Percentiles rank a stretch among this genome's conserved stretches.
Evolutionary conservation across 1,140 invertebrate genomes (phyloP).

Genomic region (Apis laboriosa): DNA sequence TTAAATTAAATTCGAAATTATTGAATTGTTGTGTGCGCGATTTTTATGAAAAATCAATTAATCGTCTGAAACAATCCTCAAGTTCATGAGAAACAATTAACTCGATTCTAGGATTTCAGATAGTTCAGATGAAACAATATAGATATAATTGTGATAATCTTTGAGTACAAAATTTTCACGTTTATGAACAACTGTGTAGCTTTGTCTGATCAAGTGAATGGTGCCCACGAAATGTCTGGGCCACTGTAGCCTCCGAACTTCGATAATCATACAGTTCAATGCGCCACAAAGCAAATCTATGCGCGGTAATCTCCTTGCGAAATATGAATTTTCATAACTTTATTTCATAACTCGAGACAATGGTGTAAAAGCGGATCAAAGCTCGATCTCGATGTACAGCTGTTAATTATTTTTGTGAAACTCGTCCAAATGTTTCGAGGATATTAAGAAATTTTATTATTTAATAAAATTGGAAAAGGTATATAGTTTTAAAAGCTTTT

Average conservation of each 20-base stretch:
- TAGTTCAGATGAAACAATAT: not conserved
- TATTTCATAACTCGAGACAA: conserved; percentile 67
- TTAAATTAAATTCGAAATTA: no score
- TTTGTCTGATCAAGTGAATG: conserved; percentile 66
- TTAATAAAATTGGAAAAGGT: no score
- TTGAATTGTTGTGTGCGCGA: not conserved
- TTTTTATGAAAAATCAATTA: not conserved
- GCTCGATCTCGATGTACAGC: not conserved
- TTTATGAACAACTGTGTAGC: conserved; percentile 50
- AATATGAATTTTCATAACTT: conserved; percentile 61
- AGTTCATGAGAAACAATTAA: not conserved
- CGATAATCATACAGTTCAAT: conserved; percentile 78
- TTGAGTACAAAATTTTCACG: conserved; percentile 46
- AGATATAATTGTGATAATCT: conserved; percentile 46
- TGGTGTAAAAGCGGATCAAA: conserved; percentile 52
- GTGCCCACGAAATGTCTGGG: conserved; percentile 72
- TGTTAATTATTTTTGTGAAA: not conserved
- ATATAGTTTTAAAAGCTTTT: no score
- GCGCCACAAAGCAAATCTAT: conserved; percentile 76
- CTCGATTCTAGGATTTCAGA: not conserved
- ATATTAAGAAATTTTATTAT: not conserved
- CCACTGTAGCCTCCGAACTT: conserved; percentile 76
- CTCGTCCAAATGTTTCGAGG: conserved; percentile 18
- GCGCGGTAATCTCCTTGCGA: conserved; percentile 61
- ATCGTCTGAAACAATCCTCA: no score